Base-by-base conservation (phyloP, 1,140 invertebrate species). In the Calephelis nemesis region DNA sequence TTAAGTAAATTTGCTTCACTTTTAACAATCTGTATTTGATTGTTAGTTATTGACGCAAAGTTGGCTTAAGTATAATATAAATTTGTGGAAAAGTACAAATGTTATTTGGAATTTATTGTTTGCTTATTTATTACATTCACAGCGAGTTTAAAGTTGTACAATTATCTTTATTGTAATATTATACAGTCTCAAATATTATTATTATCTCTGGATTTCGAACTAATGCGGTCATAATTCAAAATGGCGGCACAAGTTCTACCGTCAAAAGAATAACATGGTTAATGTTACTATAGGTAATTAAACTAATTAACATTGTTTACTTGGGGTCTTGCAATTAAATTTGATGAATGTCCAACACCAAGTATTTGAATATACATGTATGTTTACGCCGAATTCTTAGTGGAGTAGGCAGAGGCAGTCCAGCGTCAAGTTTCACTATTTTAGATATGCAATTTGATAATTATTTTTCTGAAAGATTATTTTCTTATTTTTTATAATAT, bases 161-260 rank as follows among this genome's bases (percentile, higher is more conserved):
- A 58, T 58, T 58, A 58, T 58, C 54, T 58, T 58, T 58, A 58
- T 58, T 58, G 54, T 58, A 30, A 30, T 58, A 58, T 58, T 58
- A 58, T 58, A 58, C 54, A 58, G 30, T 58, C 54, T 30, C 54
- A 58, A 58, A 58, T 45, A 45, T 30, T 30, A 58, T 58, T 39
- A 12, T 58, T 58, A 58, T 58, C 54, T 58, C 11, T 58, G 19
- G 30, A 58, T 58, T 58, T 58, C 11, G 30, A 15, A 58, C 54
- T 58, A 58, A 58, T 58, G 54, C 9, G 11, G 10, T 11, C 39
- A 30, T 58, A 58, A 58, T 39, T 58, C 54, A 58, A 40, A 39
- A 39, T 58, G 12, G 54, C 54, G 54, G 54, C 54, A 58, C 39
- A 40, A 58, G 54, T 39, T 58, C 30, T 30, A 58, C 5, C 30